A percentile compares a stretch with the other conserved stretches of the same genome.
These are phyloP conservation scores for Urosaurus nigricauda DNA, from an alignment of 2,797 vertebrate genomes.

Conservation along the genomic window DNA sequence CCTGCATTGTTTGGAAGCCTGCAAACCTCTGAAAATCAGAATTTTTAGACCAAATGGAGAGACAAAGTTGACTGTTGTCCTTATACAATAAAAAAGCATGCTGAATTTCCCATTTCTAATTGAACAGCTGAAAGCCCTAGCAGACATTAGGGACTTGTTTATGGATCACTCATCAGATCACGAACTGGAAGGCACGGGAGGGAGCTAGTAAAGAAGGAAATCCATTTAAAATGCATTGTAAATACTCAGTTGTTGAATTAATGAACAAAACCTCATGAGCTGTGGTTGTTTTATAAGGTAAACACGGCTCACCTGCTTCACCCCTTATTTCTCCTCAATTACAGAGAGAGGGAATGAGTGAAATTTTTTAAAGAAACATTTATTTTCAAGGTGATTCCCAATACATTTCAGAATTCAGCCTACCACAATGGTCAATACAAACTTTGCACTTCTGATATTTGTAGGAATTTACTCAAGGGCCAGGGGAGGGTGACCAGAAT, in stretches of 20 bases:
- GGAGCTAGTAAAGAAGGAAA: conserved; percentile 61
- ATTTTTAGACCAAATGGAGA: conserved; percentile 41
- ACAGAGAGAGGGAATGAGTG: conserved; percentile 31
- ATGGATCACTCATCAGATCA: conserved; percentile 73
- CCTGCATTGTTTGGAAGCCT: conserved; percentile 71
- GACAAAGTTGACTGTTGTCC: conserved; percentile 71
- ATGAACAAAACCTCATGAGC: conserved; percentile 49
- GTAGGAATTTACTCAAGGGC: too few relatives aligned
- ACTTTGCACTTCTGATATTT: not conserved
- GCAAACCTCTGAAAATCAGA: conserved; percentile 65
- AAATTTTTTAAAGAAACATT: conserved; percentile 10
- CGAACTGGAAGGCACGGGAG: conserved; percentile 63
- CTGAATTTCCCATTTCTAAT: conserved; percentile 64
- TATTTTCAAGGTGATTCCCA: conserved; percentile 19
- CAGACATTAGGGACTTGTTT: conserved; percentile 64
- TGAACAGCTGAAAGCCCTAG: conserved; percentile 70
- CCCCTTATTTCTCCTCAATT: conserved; percentile 47
- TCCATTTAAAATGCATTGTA: conserved; percentile 64
- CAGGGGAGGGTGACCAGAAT: too few relatives aligned
- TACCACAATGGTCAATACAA: not conserved
- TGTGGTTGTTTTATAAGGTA: conserved; percentile 56
- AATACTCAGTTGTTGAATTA: conserved; percentile 69
- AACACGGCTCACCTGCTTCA: conserved; percentile 48
- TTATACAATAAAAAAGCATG: conserved; percentile 68
- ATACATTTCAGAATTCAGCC: not conserved